Evolutionary conservation across 2,888 invertebrate species (phyloP).

Genomic region (Cryptosula pallasiana): DNA sequence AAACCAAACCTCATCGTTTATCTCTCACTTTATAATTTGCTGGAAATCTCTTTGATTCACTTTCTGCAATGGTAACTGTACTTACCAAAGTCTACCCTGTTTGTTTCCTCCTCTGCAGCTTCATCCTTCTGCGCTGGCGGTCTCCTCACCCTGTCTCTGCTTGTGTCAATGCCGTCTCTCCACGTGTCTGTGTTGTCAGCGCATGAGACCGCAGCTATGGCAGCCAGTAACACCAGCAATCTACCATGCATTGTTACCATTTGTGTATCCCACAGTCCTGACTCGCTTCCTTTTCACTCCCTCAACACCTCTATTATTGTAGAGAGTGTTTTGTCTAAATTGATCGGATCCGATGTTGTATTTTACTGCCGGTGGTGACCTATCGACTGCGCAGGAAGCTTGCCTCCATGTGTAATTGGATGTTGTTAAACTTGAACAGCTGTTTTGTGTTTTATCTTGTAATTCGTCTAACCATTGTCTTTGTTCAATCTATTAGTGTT

Average conservation of each 20-base stretch:
- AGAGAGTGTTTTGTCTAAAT: background rate
- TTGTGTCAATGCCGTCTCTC: background rate
- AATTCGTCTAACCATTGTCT: background rate
- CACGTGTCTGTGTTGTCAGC: background rate
- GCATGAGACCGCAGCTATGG: background rate
- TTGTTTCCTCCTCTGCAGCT: background rate
- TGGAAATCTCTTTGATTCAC: too few relatives aligned
- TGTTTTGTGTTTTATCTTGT: background rate
- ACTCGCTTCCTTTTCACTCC: background rate
- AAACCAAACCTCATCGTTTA: too few relatives aligned
- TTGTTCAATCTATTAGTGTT: background rate
- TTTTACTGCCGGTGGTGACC: too few relatives aligned
- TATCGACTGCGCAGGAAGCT: too few relatives aligned
- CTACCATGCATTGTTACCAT: background rate
- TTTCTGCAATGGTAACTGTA: too few relatives aligned
- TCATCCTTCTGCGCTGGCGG: background rate
- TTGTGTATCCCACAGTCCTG: background rate
- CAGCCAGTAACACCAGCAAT: too few relatives aligned
- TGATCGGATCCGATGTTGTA: too few relatives aligned
- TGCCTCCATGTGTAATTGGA: too few relatives aligned
- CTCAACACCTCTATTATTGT: background rate
- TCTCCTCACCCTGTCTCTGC: background rate
- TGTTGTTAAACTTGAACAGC: too few relatives aligned
- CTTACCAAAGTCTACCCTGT: background rate
- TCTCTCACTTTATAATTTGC: too few relatives aligned